Conservation (phyloP, 2,888 invertebrate genomes). For the Dione juno region DNA sequence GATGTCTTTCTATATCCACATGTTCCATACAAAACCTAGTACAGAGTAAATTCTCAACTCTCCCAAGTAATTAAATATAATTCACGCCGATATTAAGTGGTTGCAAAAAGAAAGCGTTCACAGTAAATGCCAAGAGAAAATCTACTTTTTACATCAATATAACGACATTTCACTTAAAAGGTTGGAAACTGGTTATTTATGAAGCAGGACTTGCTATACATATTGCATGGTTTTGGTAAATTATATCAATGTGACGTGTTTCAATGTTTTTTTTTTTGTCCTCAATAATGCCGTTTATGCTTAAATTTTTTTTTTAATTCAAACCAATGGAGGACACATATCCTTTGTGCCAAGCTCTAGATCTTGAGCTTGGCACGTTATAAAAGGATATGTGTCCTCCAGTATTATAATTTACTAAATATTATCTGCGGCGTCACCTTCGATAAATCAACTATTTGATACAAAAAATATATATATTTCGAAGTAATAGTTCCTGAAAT, state of each 20-base stretch:
- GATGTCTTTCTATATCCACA: background rate
- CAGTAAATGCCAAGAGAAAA: slow-evolving; percentile 39
- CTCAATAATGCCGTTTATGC: too few relatives aligned
- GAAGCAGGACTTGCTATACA: background rate
- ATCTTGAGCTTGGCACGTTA: too few relatives aligned
- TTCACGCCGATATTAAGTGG: slow-evolving; percentile 2
- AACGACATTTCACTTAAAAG: slow-evolving; percentile 28
- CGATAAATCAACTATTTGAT: too few relatives aligned
- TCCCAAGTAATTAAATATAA: slow-evolving; percentile 25
- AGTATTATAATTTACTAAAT: too few relatives aligned
- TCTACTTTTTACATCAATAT: slow-evolving; percentile 27
- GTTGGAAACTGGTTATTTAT: slow-evolving; percentile 21
- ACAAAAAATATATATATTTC: too few relatives aligned
- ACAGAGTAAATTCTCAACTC: background rate
- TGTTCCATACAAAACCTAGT: background rate
- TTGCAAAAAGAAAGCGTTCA: slow-evolving; percentile 32
- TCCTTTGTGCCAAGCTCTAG: too few relatives aligned
- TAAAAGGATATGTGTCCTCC: too few relatives aligned
- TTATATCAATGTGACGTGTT: background rate
- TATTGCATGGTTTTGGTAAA: background rate
- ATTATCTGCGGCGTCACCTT: too few relatives aligned
- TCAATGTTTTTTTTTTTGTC: too few relatives aligned
- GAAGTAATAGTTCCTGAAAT: too few relatives aligned
- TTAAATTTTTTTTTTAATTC: too few relatives aligned
- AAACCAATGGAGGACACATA: too few relatives aligned